A percentile compares a stretch with the other conserved stretches of the same genome.
phyloP scores from a whole-genome alignment of 2,113 vertebrate species.

The Elanus axillaris region DNA sequence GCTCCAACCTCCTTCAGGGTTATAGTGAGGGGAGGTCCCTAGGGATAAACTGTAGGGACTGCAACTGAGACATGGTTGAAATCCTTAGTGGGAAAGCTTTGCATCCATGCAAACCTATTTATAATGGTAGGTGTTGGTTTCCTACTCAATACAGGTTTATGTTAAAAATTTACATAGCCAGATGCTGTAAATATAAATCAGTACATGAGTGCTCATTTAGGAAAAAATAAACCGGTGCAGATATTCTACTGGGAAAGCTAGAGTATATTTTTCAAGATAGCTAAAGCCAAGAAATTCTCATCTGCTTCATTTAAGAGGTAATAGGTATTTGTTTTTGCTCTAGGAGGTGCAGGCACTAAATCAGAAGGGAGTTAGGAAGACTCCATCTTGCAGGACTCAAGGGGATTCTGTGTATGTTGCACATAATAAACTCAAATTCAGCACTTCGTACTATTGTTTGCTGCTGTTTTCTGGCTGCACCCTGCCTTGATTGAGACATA shows the following conservation, averaged over 20 bases:
- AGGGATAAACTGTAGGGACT: neutral
- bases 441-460: neutral
- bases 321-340: slow-evolving; percentile 13
- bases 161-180: neutral
- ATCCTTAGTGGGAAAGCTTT: neutral
- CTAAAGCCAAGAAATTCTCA: slow-evolving; percentile 12
- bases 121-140: neutral
- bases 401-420: neutral
- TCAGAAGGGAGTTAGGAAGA: slow-evolving; percentile 19
- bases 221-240: neutral
- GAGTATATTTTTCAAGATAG: slow-evolving; percentile 6
- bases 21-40: neutral
- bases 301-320: slow-evolving; percentile 42
- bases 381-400: neutral
- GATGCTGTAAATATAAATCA: slow-evolving; percentile 27
- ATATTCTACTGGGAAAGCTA: slow-evolving; percentile 1
- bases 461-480: neutral
- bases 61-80: neutral
- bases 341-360: neutral
- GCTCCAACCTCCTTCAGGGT: neutral
- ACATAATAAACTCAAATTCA: neutral
- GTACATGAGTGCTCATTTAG: neutral
- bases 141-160: neutral
- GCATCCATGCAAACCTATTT: neutral
- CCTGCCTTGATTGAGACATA: neutral